Evolutionary conservation across 2,888 invertebrate species (phyloP), one percentile per base, ranked within the genome.

Genomic region (Toxonevra muliebris): DNA sequence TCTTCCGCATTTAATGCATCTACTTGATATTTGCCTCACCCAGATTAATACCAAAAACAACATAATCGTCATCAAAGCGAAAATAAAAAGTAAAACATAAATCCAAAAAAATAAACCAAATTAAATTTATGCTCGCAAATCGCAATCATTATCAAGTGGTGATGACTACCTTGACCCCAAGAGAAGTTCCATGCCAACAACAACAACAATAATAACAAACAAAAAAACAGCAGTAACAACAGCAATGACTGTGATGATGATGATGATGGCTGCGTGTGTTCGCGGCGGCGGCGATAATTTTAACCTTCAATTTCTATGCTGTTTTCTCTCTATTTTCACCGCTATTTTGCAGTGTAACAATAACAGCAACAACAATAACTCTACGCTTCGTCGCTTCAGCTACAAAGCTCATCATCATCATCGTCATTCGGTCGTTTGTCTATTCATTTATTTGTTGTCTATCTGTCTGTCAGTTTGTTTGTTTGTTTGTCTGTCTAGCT

Each of bases 361-460:
- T 45, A 30, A 12, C 19, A 61, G 60, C 54, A 1, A 65, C 61
- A 50, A 19, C 58, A 66, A 40, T 42, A 59, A 57, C 57, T 55
- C 45, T 20, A 55, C 60, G 13, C 57, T 64, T 53, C 40, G 15
- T n/a, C 55, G 58, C 61, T 55, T 45, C 41, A 40, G 76, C 69
- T 30, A 2, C 30, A 30, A 30, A 30, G 71, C 74, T 73, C 78
- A 74, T 76, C 78, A 74, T 20, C 59, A 61, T 61, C 45, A 54
- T 58, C 61, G 52, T 41, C 67, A 43, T 30, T 55, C 30, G 20
- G 68, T 70, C 67, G 74, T 65, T 68, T 58, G 66, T 50, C 53
- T 52, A 15, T 17, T 40, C 20, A 50, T 13, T 30, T 15, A 8
- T n/a, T 15, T 12, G 15, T 43, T 15, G 62, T 43, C 69, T 72